Conservation (phyloP, 2,113 vertebrate species). For the Calidris pygmaea region DNA sequence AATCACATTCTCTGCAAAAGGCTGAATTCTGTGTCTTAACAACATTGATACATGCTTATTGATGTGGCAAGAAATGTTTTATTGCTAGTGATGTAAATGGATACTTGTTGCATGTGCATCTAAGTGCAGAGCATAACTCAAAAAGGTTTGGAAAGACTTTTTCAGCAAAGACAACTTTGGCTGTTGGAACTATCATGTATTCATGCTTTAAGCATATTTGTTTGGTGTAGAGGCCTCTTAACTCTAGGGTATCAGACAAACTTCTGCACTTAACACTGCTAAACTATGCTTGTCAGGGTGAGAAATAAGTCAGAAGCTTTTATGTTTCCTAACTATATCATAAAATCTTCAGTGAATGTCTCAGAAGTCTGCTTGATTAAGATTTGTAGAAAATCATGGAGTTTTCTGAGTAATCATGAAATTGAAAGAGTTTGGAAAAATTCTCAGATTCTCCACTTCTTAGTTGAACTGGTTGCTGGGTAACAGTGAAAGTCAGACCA, state of each 20-base stretch:
- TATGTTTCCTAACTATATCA: background rate
- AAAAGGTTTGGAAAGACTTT: background rate
- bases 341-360: background rate
- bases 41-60: background rate
- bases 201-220: background rate
- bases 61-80: background rate
- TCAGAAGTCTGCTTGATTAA: background rate
- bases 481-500: background rate
- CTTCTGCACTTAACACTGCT: background rate
- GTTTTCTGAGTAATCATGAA: background rate
- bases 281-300: background rate
- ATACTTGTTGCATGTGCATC: background rate
- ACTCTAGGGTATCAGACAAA: background rate
- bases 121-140: background rate
- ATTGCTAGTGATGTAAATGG: background rate
- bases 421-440: background rate
- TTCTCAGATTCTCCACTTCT: background rate
- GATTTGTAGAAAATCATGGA: background rate
- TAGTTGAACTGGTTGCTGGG: background rate
- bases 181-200: background rate
- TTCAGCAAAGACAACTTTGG: background rate
- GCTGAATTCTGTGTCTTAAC: background rate
- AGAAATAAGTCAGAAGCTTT: background rate
- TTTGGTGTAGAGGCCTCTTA: background rate
- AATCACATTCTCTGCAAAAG: background rate